phyloP scores from a whole-genome alignment of 2,797 vertebrate species.

The Cryptoblepharus egeriae region DNA sequence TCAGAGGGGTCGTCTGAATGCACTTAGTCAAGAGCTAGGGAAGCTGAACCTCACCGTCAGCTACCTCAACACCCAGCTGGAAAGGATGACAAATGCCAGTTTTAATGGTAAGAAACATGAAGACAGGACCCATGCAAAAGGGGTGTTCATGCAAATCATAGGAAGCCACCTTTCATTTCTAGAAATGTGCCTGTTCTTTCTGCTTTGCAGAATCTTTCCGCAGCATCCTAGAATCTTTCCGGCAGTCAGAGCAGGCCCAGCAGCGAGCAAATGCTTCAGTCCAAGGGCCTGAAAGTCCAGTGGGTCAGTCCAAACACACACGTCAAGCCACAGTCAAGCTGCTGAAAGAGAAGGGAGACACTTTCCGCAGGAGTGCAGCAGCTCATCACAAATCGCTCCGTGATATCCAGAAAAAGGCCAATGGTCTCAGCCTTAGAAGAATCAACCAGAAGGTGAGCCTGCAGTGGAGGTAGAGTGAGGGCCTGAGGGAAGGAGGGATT shows the following conservation, averaged over 20 bases:
- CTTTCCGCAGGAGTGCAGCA: conserved; percentile 65
- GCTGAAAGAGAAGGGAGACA: conserved; percentile 66
- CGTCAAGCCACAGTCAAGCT: conserved; percentile 56
- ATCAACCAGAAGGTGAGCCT: conserved; percentile 80
- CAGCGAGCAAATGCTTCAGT: conserved; percentile 73
- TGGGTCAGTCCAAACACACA: conserved; percentile 69
- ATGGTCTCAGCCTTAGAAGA: conserved; percentile 68
- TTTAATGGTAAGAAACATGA: conserved; percentile 76
- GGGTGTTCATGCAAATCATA: background rate
- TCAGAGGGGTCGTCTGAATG: conserved; percentile 62
- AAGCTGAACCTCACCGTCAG: conserved; percentile 77
- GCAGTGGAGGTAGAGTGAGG: fast-evolving
- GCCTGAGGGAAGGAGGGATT: background rate
- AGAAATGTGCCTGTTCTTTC: background rate
- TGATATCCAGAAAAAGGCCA: conserved; percentile 76
- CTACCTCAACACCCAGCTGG: conserved; percentile 65
- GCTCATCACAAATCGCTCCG: conserved; percentile 79
- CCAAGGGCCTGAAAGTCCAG: conserved; percentile 69
- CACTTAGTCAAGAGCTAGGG: conserved; percentile 73
- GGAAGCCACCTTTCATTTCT: background rate
- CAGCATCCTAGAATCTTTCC: conserved; percentile 74
- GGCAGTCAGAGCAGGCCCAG: conserved; percentile 75
- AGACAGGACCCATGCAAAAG: background rate
- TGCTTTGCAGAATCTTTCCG: conserved; percentile 78
- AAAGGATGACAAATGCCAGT: conserved; percentile 69